Evolutionary conservation across 2,797 vertebrate genomes (phyloP).

Genomic region (Malurus splendens): DNA sequence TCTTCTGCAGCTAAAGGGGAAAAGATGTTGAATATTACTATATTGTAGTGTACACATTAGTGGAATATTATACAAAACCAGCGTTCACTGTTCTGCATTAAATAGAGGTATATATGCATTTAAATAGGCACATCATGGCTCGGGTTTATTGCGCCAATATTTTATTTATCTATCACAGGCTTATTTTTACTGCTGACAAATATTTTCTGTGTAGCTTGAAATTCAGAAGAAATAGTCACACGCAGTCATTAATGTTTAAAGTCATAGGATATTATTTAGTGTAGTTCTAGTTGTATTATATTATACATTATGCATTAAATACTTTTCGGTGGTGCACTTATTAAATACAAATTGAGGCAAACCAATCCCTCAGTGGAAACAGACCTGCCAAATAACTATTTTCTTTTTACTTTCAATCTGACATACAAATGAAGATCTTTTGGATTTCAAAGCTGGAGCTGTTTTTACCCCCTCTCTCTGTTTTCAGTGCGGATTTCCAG

Average conservation of each 20-base stretch:
- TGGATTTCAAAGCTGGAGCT: constrained; percentile 49
- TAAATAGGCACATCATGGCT: constrained; percentile 29
- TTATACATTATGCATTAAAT: constrained; percentile 64
- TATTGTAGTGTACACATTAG: constrained; percentile 1
- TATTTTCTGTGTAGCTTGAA: constrained; percentile 34
- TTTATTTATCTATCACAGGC: constrained; percentile 47
- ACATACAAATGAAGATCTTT: constrained; percentile 39
- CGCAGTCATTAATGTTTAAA: constrained; percentile 59
- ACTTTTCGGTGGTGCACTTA: constrained; percentile 40
- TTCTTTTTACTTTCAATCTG: constrained; percentile 40
- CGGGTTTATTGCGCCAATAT: constrained; percentile 16
- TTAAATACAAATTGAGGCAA: constrained; percentile 63
- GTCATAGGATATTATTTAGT: constrained; percentile 57
- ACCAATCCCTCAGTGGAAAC: constrained; percentile 38
- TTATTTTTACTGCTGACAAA: constrained; percentile 55
- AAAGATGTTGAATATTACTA: background rate
- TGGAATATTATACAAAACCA: background rate
- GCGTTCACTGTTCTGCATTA: background rate
- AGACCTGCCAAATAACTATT: constrained; percentile 50
- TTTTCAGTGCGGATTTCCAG: constrained; percentile 42
- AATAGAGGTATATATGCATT: constrained; percentile 10
- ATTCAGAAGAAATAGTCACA: constrained; percentile 51
- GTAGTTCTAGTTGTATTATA: constrained; percentile 43
- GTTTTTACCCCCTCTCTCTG: background rate
- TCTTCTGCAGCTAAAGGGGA: constrained; percentile 8